Conservation (phyloP, 2,797 vertebrate species). For the Eurystomus glaucurus region DNA sequence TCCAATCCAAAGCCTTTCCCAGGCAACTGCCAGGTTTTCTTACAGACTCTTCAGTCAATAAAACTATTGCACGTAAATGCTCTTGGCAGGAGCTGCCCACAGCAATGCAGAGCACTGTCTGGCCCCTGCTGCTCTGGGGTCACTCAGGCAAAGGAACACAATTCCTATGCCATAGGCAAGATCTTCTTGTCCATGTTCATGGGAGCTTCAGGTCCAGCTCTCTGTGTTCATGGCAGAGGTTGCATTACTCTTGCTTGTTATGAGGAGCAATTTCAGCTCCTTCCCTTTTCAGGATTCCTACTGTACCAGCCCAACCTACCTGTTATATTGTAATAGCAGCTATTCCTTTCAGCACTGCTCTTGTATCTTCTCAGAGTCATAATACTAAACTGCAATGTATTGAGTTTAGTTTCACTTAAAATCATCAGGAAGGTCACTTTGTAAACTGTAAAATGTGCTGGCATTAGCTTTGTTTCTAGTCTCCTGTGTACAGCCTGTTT, state of each 20-base stretch:
- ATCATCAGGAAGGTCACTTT: neutral
- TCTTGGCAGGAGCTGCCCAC: neutral
- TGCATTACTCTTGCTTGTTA: neutral
- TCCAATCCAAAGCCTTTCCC: neutral
- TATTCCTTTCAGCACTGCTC: neutral
- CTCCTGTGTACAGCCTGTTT: neutral
- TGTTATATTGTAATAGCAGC: neutral
- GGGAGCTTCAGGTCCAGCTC: neutral
- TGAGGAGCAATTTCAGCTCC: neutral
- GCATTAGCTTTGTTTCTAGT: neutral
- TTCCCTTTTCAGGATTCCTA: neutral
- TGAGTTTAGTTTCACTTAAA: neutral
- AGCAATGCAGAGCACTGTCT: neutral
- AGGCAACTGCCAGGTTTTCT: neutral
- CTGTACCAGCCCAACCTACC: rapidly evolving
- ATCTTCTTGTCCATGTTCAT: rapidly evolving
- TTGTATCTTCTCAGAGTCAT: neutral
- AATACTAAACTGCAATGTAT: rapidly evolving
- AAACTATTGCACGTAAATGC: neutral
- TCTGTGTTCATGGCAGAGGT: neutral
- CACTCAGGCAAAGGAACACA: neutral
- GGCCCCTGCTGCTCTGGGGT: neutral
- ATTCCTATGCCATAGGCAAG: neutral
- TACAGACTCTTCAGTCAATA: neutral
- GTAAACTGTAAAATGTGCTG: neutral